Evolutionary conservation across 2,888 invertebrate species (phyloP), one percentile per base, ranked within the genome.

Genomic region (Chrysomela aeneicollis): DNA sequence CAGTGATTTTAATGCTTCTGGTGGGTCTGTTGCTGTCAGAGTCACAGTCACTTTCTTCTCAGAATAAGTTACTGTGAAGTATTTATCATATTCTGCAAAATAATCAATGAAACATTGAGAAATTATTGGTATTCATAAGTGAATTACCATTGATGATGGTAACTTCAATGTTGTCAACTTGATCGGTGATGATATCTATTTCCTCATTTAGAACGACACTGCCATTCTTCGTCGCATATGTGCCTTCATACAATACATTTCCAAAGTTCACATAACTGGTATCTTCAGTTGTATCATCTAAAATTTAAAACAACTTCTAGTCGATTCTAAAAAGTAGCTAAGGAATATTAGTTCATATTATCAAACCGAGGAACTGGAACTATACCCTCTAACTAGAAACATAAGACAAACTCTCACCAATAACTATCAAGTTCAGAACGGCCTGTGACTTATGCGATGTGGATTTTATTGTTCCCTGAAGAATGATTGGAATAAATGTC

Each of bases 391-490:
- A 26, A 6, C 6, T 26, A 5, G 3, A 5, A 3, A 26, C 6
- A 26, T 26, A 26, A 3, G 6, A 5, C 6, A 6, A 26, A 26
- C 6, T 17, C 66, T 63, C 35, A 66, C 64, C 12, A 26, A 37
- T 37, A 2, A 66, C 50, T 51, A 19, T 22, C 42, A 66, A 55
- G 15, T 63, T 66, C 0, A 66, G 17, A 9, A 66, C 22, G 21
- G 63, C 32, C 4, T 18, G 49, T 15, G 59, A 9, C 12, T 30
- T 53, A 37, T 47, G 30, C 0, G 32, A 12, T n/a, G 66, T 53
- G n/a, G 49, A 32, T 59, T 37, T 35, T 19, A 63, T 50, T 32
- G 37, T 30, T n/a, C 55, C 66, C 15, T 12, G 30, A 1, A 66
- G 32, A 17, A 46, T 2, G 12, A 66, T 17, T 17, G 66, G 15